A percentile compares a stretch with the other conserved stretches of the same genome.
Conservation (phyloP, 2,888 invertebrate genomes). For the Dolichomitus sp. region DNA sequence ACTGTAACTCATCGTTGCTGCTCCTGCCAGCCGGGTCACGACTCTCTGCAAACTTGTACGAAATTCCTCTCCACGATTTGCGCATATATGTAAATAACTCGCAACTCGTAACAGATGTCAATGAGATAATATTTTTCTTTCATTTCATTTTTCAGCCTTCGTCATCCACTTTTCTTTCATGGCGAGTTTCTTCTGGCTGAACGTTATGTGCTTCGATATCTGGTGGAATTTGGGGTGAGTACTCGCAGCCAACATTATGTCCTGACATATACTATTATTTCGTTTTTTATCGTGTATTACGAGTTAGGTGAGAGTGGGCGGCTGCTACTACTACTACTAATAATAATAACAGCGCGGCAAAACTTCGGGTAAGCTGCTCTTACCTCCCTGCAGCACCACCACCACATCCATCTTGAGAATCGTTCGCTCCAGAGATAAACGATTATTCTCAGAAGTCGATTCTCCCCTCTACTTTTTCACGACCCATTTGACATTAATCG, state of each 20-base stretch:
- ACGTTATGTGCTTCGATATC: conserved; percentile 95
- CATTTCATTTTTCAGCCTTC: conserved; percentile 89
- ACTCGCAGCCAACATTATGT: background rate
- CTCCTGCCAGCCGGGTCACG: too few species aligned
- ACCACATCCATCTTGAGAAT: conserved; percentile 31
- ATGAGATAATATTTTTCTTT: conserved; percentile 34
- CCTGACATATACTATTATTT: background rate
- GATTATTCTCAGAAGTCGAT: conserved; percentile 55
- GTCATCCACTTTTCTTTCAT: conserved; percentile 92
- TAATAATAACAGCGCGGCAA: background rate
- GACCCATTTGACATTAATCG: conserved; percentile 39
- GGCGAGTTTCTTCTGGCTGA: conserved; percentile 95
- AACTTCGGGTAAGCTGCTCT: conserved; percentile 1
- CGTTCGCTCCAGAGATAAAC: conserved; percentile 21
- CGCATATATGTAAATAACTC: background rate
- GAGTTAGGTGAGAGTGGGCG: too few species aligned
- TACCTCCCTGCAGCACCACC: conserved; percentile 42
- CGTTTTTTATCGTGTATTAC: too few species aligned
- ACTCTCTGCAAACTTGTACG: background rate
- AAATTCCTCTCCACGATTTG: conserved; percentile 9
- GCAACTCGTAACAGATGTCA: background rate
- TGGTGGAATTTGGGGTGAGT: conserved; percentile 94
- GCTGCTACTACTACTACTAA: conserved; percentile 4
- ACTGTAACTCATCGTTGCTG: too few species aligned
- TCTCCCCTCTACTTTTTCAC: background rate